Base-by-base conservation (phyloP, 1,140 invertebrate genomes). In the Drosophila micromelanica region DNA sequence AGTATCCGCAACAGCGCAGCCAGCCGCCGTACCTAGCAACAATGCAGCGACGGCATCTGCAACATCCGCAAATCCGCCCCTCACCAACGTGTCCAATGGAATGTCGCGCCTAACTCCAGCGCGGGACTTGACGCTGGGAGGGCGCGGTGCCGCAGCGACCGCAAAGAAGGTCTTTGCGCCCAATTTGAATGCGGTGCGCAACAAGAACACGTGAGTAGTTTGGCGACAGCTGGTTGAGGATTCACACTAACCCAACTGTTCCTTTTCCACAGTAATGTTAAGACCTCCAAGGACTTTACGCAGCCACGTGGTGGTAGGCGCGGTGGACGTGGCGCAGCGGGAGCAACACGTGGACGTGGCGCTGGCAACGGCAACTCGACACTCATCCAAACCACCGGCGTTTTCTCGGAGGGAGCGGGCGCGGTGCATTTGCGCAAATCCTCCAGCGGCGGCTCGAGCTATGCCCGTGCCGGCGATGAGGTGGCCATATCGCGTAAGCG, bases 91-190 rank as follows among this genome's bases (percentile, higher is more conserved):
- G 11, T 48, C 73, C 0, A 90, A 90, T 46, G 85, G 84, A 0
- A 78, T 90, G 74, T 59, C 68, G 1, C 70, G 85, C 5, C 23
- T 91, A n/a, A 93, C 93, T 54, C 90, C 93, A 15, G 93, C 93
- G 0, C 85, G 94, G 52, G 94, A 94, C 68, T 84, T 94, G 7
- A 93, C 93, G 0, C 79, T 94, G 0, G 93, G 93, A 15, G 91
- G 91, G 15, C 75, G 85, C 15, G 90, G 90, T n/a, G 71, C 75
- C 1, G 51, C 48, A 0, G 38, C 62, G 1, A 46, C 11, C 8
- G 52, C 17, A 23, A 92, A 91, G 43, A 92, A 92, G 17, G 84
- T 90, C 0, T 92, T 92, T 49, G 78, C 80, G 5, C 91, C 91
- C 32, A 92, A 92, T 35, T 60, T 92, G 15, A 92, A 92, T 75